Conservation (phyloP, 2,113 vertebrate species). For the Microtus pennsylvanicus region DNA sequence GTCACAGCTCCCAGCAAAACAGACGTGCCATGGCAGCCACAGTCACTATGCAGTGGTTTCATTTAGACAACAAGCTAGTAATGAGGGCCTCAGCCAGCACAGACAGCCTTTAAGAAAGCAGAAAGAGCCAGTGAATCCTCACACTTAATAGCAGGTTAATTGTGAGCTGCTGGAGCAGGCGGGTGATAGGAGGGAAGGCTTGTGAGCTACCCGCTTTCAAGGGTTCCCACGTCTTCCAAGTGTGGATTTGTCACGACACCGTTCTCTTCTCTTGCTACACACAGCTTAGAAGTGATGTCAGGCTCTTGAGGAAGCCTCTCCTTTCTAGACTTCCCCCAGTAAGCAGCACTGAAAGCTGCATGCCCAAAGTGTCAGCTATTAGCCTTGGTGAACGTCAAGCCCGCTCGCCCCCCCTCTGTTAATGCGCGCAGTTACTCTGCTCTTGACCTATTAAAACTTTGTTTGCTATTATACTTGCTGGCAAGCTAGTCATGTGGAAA, state of each 20-base stretch:
- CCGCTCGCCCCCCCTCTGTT: conserved; percentile 66
- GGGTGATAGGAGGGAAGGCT: conserved; percentile 31
- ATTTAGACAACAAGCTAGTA: conserved; percentile 85
- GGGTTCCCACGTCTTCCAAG: not conserved
- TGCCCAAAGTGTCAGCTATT: conserved; percentile 75
- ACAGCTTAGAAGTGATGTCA: conserved; percentile 74
- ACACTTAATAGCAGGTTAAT: conserved; percentile 62
- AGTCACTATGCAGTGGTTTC: conserved; percentile 83
- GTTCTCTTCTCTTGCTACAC: not conserved
- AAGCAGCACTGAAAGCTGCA: conserved; percentile 76
- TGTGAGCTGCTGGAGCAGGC: conserved; percentile 48
- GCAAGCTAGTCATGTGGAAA: conserved; percentile 87
- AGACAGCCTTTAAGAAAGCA: conserved; percentile 69
- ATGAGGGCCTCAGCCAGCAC: conserved; percentile 76
- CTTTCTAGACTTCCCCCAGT: conserved; percentile 73
- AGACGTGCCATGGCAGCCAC: conserved; percentile 84
- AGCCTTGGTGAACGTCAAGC: conserved; percentile 73
- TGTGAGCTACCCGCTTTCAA: conserved; percentile 57
- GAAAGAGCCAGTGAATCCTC: conserved; percentile 28
- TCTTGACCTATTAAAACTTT: conserved; percentile 90
- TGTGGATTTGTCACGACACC: rapidly evolving
- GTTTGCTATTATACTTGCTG: conserved; percentile 88
- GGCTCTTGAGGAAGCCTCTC: conserved; percentile 69
- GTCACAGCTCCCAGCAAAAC: conserved; percentile 86
- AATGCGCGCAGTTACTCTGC: conserved; percentile 79